Percentiles rank a stretch among this genome's conserved stretches.
These are phyloP conservation scores for Chymomyza fuscimana DNA, from an alignment of 2,888 invertebrate species.

Conservation along the genomic window DNA sequence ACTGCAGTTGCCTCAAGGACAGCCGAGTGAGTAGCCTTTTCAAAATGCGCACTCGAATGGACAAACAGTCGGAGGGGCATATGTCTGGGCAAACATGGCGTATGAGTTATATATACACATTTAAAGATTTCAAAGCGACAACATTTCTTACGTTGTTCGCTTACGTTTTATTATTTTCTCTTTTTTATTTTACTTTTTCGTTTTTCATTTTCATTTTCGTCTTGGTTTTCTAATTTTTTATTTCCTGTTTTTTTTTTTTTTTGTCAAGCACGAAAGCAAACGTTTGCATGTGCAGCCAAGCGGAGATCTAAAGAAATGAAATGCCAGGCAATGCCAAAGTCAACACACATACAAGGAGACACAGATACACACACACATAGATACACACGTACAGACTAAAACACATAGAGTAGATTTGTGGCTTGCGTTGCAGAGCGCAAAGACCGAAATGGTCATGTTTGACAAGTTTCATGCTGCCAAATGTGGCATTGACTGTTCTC, in stretches of 20 bases:
- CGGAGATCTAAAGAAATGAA: slow-evolving; percentile 73
- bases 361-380: not conserved
- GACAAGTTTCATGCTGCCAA: slow-evolving; percentile 52
- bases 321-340: slow-evolving; percentile 33
- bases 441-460: slow-evolving; percentile 67
- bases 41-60: slow-evolving; percentile 72
- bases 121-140: slow-evolving; percentile 19
- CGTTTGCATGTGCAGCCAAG: slow-evolving; percentile 74
- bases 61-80: slow-evolving; percentile 30
- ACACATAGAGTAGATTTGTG: slow-evolving; percentile 55
- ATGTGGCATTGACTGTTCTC: slow-evolving; percentile 19
- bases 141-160: slow-evolving; percentile 50
- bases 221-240: slow-evolving; percentile 13
- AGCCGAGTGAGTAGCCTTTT: slow-evolving; percentile 66
- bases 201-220: slow-evolving; percentile 9
- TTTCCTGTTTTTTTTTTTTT: slow-evolving; percentile 17
- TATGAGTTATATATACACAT: slow-evolving; percentile 47
- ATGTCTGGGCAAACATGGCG: slow-evolving; percentile 44
- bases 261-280: slow-evolving; percentile 21
- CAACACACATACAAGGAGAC: slow-evolving; percentile 16
- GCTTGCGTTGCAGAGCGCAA: slow-evolving; percentile 56
- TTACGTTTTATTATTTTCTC: slow-evolving; percentile 21
- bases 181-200: slow-evolving; percentile 26
- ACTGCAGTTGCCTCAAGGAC: slow-evolving; percentile 33
- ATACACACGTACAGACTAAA: slow-evolving; percentile 25